Base-by-base conservation (phyloP, 2,888 invertebrate genomes). In the Drosophila glabriapex region DNA sequence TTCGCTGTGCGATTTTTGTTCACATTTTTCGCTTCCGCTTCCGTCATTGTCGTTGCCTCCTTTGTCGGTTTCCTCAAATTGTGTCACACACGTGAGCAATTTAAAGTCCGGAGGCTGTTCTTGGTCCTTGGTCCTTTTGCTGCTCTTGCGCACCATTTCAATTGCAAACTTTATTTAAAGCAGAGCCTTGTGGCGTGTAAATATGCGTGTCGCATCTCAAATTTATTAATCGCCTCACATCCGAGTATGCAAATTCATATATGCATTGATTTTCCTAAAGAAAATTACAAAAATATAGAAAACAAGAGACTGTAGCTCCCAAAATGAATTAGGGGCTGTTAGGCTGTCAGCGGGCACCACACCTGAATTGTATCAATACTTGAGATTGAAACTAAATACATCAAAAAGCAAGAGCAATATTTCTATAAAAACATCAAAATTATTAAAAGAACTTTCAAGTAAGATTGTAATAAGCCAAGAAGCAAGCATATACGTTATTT, bases 41-140 rank as follows among this genome's bases (percentile, higher is more conserved):
- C 81, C 85, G 89, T 65, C 77, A 73, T 81, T 86, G 78, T 76
- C 77, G 68, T 68, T 69, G 69, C 16, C 61, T 60, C 28, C 33
- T 50, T 25, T 16, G 29, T 53, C n/a, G 28, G 31, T 28, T 29
- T 16, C 50, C 53, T 60, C 68, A 80, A 86, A 91, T 85, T 87
- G 84, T 91, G 90, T 87, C 85, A 89, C 88, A 86, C 89, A 87
- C 90, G 90, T 90, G 87, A 91, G 78, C 90, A 89, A 87, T 91
- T 90, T 91, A 90, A 89, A 80, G 82, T 68, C 69, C 35, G 53
- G 50, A 49, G 28, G 16, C 58, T 25, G 56, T 56, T 35, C 62
- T 69, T 68, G 68, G 68, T 53, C 54, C 52, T 43, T 49, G 52
- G 55, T 68, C 33, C 78, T 59, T 41, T 68, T 67, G 60, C 55